Conservation (phyloP, 1,140 invertebrate species). For the Lineus longissimus region DNA sequence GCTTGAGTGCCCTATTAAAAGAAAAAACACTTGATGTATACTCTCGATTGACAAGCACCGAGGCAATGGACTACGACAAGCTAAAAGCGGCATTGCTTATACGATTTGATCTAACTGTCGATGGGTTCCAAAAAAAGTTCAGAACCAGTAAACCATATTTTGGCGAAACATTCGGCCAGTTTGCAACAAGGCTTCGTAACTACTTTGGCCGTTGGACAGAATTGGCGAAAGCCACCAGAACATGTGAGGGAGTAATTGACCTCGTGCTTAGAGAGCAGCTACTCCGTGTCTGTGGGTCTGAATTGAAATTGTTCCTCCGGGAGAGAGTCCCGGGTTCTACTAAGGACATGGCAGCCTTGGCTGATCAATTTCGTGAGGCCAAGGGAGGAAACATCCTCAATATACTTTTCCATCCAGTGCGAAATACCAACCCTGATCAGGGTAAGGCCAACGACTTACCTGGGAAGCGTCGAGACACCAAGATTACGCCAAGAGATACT, state of each 20-base stretch:
- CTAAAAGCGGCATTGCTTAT: too few relatives aligned
- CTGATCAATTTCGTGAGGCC: neutral
- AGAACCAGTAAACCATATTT: neutral
- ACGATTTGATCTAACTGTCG: too few relatives aligned
- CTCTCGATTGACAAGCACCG: too few relatives aligned
- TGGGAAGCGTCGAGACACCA: too few relatives aligned
- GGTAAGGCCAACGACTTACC: too few relatives aligned
- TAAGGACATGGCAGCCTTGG: neutral
- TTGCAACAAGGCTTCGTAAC: neutral
- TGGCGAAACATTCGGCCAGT: neutral
- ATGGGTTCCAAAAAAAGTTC: neutral
- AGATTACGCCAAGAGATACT: too few relatives aligned
- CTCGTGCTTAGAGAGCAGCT: neutral
- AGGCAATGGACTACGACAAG: too few relatives aligned
- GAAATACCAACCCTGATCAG: too few relatives aligned
- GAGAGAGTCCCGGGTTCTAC: neutral
- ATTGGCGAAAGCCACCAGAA: neutral
- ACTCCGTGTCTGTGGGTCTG: neutral
- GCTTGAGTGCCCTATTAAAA: neutral
- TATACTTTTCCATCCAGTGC: too few relatives aligned
- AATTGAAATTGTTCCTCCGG: neutral
- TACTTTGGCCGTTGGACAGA: neutral
- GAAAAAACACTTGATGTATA: too few relatives aligned
- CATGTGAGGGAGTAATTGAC: neutral
- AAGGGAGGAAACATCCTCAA: neutral